These are phyloP conservation scores for Falco novaeseelandiae DNA, from an alignment of 2,797 vertebrate species.

Conservation along the genomic window DNA sequence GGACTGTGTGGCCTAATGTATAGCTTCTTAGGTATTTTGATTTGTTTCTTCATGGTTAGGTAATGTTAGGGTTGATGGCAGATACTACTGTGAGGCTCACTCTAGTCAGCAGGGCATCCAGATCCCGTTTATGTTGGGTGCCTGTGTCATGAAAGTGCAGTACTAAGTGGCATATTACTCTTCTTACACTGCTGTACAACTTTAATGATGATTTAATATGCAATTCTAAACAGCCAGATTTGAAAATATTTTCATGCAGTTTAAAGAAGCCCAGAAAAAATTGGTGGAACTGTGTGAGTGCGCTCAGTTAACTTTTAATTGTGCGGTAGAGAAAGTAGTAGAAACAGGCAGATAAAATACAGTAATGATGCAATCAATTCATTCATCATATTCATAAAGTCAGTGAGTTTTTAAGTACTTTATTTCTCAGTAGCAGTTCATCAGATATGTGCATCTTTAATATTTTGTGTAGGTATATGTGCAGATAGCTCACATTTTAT, in stretches of 20 bases:
- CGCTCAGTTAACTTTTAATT: conserved; percentile 18
- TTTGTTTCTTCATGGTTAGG: neutral
- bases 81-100: neutral
- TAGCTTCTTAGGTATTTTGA: neutral
- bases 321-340: neutral
- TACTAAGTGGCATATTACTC: neutral
- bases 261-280: neutral
- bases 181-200: neutral
- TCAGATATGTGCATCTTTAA: neutral
- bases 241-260: neutral
- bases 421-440: neutral
- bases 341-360: conserved; percentile 5
- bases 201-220: neutral
- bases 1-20: neutral
- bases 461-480: neutral
- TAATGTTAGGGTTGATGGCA: neutral
- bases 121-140: neutral
- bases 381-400: neutral
- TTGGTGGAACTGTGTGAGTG: neutral
- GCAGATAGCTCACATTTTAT: neutral
- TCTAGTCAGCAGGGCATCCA: neutral
- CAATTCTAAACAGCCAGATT: neutral
- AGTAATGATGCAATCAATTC: neutral
- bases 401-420: neutral
- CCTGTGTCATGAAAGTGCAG: neutral